Percentiles rank a stretch among this genome's conserved stretches.
phyloP scores from a whole-genome alignment of 2,797 vertebrate species.

The Luscinia megarhynchos region DNA sequence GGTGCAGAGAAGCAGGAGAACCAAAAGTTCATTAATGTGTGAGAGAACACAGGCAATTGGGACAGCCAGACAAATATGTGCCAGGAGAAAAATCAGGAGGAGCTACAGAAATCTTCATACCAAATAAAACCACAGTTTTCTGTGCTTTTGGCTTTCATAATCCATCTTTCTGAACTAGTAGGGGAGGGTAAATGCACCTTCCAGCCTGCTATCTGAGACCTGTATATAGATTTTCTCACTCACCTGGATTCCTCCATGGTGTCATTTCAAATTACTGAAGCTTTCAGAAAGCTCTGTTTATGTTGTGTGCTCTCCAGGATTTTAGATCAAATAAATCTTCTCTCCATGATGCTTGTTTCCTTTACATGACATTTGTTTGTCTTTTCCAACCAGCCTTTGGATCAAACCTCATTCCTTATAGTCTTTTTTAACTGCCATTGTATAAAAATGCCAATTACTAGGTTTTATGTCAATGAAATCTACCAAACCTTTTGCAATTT shows the following conservation, averaged over 20 bases:
- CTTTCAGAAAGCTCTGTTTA: not conserved
- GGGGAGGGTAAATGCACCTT: not conserved
- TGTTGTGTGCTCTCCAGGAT: not conserved
- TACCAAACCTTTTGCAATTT: not conserved
- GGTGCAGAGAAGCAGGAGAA: not conserved
- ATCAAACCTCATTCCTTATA: not conserved
- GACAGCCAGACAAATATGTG: accelerated
- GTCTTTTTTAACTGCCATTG: not conserved
- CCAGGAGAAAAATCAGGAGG: not conserved
- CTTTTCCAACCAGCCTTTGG: not conserved
- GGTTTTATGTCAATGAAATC: conserved; percentile 13
- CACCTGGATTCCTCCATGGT: not conserved
- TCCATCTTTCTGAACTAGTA: not conserved
- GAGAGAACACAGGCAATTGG: accelerated
- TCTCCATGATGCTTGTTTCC: not conserved
- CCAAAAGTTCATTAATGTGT: not conserved
- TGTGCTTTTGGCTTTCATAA: not conserved
- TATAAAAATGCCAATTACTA: not conserved
- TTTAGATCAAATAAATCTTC: not conserved
- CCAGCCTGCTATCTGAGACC: not conserved
- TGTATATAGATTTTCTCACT: not conserved
- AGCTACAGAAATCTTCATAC: not conserved
- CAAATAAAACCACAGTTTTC: not conserved
- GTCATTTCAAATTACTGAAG: not conserved
- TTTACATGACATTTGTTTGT: not conserved